Evolutionary conservation across 2,797 vertebrate species (phyloP).

Genomic region (Enteromius viviparus): DNA sequence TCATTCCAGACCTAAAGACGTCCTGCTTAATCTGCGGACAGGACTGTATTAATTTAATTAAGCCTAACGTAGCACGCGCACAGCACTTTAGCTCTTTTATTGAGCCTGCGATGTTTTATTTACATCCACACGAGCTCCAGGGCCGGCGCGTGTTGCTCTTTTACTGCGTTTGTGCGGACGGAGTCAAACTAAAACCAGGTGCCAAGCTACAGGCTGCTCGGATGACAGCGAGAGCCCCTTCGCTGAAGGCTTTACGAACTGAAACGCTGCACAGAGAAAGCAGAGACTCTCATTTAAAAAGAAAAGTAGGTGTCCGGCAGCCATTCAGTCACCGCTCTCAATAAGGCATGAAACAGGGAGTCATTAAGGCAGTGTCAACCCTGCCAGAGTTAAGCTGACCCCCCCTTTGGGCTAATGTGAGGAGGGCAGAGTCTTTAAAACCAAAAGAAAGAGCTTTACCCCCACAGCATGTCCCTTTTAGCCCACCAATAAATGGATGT

Average conservation of each 20-base stretch:
- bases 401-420: constrained; percentile 41
- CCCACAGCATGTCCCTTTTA: constrained; percentile 34
- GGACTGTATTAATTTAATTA: constrained; percentile 36
- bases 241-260: constrained; percentile 45
- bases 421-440: constrained; percentile 50
- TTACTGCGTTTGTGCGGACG: constrained; percentile 34
- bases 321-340: constrained; percentile 62
- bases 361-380: constrained; percentile 70
- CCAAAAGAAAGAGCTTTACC: constrained; percentile 41
- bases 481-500: constrained; percentile 31
- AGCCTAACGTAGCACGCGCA: background rate
- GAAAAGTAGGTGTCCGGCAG: constrained; percentile 46
- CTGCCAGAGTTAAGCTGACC: constrained; percentile 40
- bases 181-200: constrained; percentile 51
- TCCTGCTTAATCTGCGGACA: background rate
- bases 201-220: constrained; percentile 44
- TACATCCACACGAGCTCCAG: constrained; percentile 19
- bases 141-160: constrained; percentile 24
- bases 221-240: constrained; percentile 34
- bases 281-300: constrained; percentile 42
- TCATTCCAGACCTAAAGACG: constrained; percentile 3
- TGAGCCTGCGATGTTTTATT: constrained; percentile 34
- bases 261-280: constrained; percentile 32
- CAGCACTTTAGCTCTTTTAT: constrained; percentile 28
- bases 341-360: constrained; percentile 79